Evolutionary conservation across 2,113 vertebrate species (phyloP).

Genomic region (Bujurquina vittata): DNA sequence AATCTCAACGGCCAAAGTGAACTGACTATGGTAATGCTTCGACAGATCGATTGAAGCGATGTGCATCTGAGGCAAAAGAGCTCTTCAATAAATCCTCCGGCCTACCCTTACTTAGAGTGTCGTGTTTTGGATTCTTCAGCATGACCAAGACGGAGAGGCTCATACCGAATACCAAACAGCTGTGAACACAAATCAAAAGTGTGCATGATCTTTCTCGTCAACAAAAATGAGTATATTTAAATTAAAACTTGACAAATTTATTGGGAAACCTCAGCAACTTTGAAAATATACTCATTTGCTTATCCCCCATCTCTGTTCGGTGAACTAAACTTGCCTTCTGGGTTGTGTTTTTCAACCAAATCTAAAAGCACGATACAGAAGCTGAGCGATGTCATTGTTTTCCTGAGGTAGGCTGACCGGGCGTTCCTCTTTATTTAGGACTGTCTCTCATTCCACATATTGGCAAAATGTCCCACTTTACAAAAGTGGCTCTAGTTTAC

Average conservation of each 20-base stretch:
- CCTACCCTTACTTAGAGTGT: slow-evolving; percentile 28
- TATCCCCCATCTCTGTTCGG: no score
- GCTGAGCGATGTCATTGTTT: neutral
- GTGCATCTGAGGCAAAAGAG: slow-evolving; percentile 58
- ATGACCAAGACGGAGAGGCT: neutral
- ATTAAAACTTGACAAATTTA: accelerated
- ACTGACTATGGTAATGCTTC: slow-evolving; percentile 70
- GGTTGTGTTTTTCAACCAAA: neutral
- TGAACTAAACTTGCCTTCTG: no score
- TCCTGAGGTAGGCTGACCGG: neutral
- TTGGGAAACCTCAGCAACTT: no score
- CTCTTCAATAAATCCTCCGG: slow-evolving; percentile 61
- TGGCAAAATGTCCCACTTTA: neutral
- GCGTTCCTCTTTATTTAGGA: neutral
- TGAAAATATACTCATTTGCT: no score
- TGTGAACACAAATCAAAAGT: slow-evolving; percentile 3
- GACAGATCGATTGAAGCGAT: slow-evolving; percentile 69
- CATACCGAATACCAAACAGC: slow-evolving; percentile 35
- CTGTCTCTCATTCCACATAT: neutral
- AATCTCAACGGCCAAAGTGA: slow-evolving; percentile 31
- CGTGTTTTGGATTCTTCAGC: slow-evolving; percentile 46
- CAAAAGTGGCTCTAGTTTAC: neutral
- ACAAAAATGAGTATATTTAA: neutral
- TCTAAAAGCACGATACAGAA: neutral
- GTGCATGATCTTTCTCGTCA: neutral